Evolutionary conservation across 2,113 vertebrate genomes (phyloP), one percentile per base, ranked within the genome.

Genomic region (Pholis gunnellus): DNA sequence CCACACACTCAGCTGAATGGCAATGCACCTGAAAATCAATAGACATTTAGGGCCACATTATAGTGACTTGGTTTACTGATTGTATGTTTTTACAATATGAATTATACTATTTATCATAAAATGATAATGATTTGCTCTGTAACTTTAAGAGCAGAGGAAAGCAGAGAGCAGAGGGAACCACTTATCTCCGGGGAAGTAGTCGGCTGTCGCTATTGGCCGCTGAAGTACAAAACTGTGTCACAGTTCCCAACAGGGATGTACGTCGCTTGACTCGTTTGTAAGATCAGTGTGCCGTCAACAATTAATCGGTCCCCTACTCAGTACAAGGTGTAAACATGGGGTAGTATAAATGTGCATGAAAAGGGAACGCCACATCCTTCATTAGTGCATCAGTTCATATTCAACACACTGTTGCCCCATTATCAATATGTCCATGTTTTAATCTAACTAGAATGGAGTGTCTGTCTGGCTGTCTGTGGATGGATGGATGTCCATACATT

Each of bases 1-100:
- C 89, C 79, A 90, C 88, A 89, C 71, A 72, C 77, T 71, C 69
- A 60, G 73, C 59, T 59, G 75, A 56, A 83, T 67, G 9, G 17
- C 20, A 46, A 60, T 29, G n/a, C 15, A 42, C 9, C 5, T 56
- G 22, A 38, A 68, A 29, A 40, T 50, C n/a, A 40, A 22, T 27
- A 25, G 7, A 61, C 1, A 13, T 73, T 69, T 67, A 38, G 3
- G 63, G 61, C n/a, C 57, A 44, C 25, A 79, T 57, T 48, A n/a
- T 9, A 36, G 40, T 15, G n/a, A 48, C 0, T 34, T 50, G 9
- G 7, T 72, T 20, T 9, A 54, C 25, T 52, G 7, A 74, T 22
- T 48, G 0, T 0, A 4, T 54, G 31, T 22, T 71, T 64, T n/a
- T 34, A 61, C 54, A 29, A 57, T 18, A 27, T 64, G 9, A 54